Evolutionary conservation across 2,888 invertebrate species (phyloP), one percentile per base, ranked within the genome.

Genomic region (Sinhomidia bicolor): DNA sequence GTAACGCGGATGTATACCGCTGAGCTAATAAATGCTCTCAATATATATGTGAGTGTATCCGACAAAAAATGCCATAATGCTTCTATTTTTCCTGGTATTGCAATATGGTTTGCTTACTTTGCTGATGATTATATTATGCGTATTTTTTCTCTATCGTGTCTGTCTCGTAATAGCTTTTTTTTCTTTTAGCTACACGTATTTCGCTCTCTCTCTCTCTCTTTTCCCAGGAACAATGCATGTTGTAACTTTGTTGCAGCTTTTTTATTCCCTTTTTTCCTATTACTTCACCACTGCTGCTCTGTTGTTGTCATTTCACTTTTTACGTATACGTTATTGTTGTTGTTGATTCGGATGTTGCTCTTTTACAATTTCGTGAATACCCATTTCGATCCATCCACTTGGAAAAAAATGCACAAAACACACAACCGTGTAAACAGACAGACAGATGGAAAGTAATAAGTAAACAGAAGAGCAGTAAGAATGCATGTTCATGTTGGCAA

Each of bases 21-120:
- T 78, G 57, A 78, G 78, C 36, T 78, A 78, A 78, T 78, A 57
- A n/a, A 47, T 47, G 26, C 17, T 74, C 44, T n/a, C 3, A 36
- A 23, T 36, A 36, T 62, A 12, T 20, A 26, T 62, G 9, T 51
- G 10, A 47, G 29, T 76, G 26, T 51, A 51, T n/a, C 12, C 76
- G 76, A 76, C 51, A 47, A 76, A 76, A 76, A 51, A 29, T 76
- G 76, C 76, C 76, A 76, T 23, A 23, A 47, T 76, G 76, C 29
- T 68, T 44, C 29, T 20, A 14, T 10, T 78, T 78, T 82, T 82
- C 82, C 65, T 82, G 47, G 83, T 74, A 84, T 84, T 84, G 83
- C 83, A 84, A 57, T 85, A 85, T 62, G 57, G 74, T 51, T 29
- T 32, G 1, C 32, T 78, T 54, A 10, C 47, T n/a, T 14, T 12